phyloP scores from a whole-genome alignment of 2,797 vertebrate species.

The Semaprochilodus insignis region DNA sequence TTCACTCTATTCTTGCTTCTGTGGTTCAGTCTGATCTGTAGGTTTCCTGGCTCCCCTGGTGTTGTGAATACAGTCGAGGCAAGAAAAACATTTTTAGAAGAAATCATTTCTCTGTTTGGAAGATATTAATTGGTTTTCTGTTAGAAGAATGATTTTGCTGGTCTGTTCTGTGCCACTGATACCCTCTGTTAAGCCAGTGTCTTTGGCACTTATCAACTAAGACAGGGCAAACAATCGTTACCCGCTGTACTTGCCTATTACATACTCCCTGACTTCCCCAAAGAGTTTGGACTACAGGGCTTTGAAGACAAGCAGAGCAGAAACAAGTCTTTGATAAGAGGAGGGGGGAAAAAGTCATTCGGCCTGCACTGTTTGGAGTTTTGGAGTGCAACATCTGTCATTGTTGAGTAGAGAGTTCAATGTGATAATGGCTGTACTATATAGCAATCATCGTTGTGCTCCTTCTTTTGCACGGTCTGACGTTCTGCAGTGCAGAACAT shows the following conservation, averaged over 20 bases:
- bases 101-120: too few species aligned
- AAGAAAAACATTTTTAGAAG: background rate
- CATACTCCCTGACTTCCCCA: conserved; percentile 20
- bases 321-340: background rate
- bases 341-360: background rate
- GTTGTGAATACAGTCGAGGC: background rate
- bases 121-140: conserved; percentile 22
- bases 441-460: background rate
- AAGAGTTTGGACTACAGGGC: conserved; percentile 22
- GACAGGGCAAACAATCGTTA: conserved; percentile 37
- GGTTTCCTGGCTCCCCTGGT: background rate
- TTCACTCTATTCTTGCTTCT: background rate
- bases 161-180: conserved; percentile 19
- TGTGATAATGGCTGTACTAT: background rate
- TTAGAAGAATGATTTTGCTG: conserved; percentile 24
- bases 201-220: background rate
- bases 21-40: background rate
- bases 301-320: conserved; percentile 14
- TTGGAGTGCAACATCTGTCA: background rate
- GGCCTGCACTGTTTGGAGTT: background rate
- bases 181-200: conserved; percentile 25
- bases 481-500: conserved; percentile 14
- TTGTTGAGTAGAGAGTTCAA: background rate
- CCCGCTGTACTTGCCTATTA: conserved; percentile 17
- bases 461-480: background rate